phyloP scores from a whole-genome alignment of 1,140 invertebrate species.

The Medauroidea extradentata region DNA sequence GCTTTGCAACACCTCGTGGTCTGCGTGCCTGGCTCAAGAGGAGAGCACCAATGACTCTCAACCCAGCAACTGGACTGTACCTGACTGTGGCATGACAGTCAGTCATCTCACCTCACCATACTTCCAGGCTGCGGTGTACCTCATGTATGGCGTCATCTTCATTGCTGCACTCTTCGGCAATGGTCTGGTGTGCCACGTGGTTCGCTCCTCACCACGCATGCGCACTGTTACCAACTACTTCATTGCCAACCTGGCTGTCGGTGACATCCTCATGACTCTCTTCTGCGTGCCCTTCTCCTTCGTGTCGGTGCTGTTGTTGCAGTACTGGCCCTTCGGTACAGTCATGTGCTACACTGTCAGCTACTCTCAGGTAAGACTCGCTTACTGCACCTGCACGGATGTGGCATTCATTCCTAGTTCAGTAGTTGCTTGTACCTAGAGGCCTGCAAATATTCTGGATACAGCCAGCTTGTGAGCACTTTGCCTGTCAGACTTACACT shows the following conservation, averaged over 20 bases:
- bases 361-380: slow-evolving; percentile 55
- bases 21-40: no score
- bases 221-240: slow-evolving; percentile 84
- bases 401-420: no score
- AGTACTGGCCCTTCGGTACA: slow-evolving; percentile 80
- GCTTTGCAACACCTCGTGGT: no score
- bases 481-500: no score
- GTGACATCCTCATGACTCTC: slow-evolving; percentile 78
- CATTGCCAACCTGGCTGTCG: slow-evolving; percentile 78
- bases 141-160: slow-evolving; percentile 70
- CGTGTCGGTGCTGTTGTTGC: slow-evolving; percentile 64
- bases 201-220: slow-evolving; percentile 72
- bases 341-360: slow-evolving; percentile 71
- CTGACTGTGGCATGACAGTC: no score
- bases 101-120: slow-evolving; percentile 32
- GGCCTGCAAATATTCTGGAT: no score
- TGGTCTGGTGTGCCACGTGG: slow-evolving; percentile 76
- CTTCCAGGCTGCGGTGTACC: slow-evolving; percentile 62
- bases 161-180: slow-evolving; percentile 72
- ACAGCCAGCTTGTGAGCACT: no score
- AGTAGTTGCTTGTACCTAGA: no score
- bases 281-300: slow-evolving; percentile 86
- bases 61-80: no score
- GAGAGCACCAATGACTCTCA: no score
- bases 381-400: no score